A percentile compares a stretch with the other conserved stretches of the same genome.
phyloP scores from a whole-genome alignment of 2,113 vertebrate genomes.

The Lagopus leucura region DNA sequence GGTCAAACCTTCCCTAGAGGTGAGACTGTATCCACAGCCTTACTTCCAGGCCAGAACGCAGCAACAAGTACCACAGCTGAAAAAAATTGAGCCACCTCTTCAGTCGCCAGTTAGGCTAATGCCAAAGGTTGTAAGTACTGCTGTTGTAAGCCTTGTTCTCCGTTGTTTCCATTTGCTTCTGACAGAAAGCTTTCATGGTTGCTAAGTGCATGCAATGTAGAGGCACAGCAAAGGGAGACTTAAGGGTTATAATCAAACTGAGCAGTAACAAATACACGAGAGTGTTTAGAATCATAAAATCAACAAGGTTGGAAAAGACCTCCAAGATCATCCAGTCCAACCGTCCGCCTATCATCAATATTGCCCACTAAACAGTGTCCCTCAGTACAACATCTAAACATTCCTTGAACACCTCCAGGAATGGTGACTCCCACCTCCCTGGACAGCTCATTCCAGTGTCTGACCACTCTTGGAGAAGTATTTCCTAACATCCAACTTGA shows the following conservation, averaged over 20 bases:
- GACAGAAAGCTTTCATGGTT: not conserved
- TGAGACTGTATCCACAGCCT: constrained; percentile 83
- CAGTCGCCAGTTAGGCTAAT: constrained; percentile 77
- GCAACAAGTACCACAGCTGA: constrained; percentile 78
- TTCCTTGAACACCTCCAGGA: no score
- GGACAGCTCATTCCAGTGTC: no score
- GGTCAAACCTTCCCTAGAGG: constrained; percentile 78
- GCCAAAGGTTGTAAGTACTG: constrained; percentile 85
- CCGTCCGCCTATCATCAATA: no score
- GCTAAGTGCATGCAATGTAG: rapidly evolving
- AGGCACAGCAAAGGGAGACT: not conserved
- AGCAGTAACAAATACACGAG: not conserved
- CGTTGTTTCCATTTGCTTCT: not conserved
- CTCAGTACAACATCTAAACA: no score
- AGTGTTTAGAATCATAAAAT: no score
- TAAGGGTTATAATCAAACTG: not conserved
- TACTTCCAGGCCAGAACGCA: constrained; percentile 79
- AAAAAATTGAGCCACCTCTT: constrained; percentile 75
- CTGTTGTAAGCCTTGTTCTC: not conserved
- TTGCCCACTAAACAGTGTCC: no score
- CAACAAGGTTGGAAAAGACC: no score
- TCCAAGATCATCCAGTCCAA: no score
- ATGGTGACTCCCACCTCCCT: no score
- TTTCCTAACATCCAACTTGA: no score
- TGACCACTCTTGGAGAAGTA: no score